These are phyloP conservation scores for Rhagophthalmus giganteus DNA, from an alignment of 2,888 invertebrate genomes.

Conservation along the genomic window DNA sequence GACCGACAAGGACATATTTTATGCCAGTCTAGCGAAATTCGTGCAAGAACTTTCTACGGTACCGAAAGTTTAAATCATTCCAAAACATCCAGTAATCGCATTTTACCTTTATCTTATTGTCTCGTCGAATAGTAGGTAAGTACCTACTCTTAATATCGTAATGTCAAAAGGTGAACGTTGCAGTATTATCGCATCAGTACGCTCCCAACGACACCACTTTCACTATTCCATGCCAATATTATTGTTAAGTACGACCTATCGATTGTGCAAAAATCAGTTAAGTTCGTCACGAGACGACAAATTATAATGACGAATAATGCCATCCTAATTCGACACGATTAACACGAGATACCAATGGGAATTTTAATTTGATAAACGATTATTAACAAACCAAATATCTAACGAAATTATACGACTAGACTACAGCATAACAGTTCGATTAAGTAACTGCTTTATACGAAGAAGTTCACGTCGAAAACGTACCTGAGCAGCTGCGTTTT, in stretches of 20 bases:
- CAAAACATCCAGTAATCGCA: background rate
- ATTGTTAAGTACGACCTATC: slow-evolving; percentile 2
- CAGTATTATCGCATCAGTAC: slow-evolving; percentile 20
- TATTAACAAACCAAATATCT: slow-evolving; percentile 6
- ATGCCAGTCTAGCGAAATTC: no score
- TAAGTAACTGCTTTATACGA: no score
- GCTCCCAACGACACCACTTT: slow-evolving; percentile 22
- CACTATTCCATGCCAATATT: slow-evolving; percentile 11
- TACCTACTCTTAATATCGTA: slow-evolving; percentile 7
- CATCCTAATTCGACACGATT: slow-evolving; percentile 9
- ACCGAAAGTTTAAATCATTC: background rate
- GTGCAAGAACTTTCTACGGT: background rate
- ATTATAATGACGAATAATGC: slow-evolving; percentile 21
- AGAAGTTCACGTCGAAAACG: slow-evolving; percentile 9
- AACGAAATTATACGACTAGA: slow-evolving; percentile 21
- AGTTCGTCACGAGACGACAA: slow-evolving; percentile 20
- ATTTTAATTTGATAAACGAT: no score
- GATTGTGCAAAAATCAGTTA: slow-evolving; percentile 25
- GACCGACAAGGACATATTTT: no score
- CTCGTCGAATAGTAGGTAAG: no score
- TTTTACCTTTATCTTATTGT: background rate
- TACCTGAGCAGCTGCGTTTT: slow-evolving; percentile 25
- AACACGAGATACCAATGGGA: no score
- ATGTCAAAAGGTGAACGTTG: slow-evolving; percentile 29
- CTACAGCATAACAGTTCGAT: no score